Conservation (phyloP, 2,113 vertebrate species). For the Oreochromis spilurus region DNA sequence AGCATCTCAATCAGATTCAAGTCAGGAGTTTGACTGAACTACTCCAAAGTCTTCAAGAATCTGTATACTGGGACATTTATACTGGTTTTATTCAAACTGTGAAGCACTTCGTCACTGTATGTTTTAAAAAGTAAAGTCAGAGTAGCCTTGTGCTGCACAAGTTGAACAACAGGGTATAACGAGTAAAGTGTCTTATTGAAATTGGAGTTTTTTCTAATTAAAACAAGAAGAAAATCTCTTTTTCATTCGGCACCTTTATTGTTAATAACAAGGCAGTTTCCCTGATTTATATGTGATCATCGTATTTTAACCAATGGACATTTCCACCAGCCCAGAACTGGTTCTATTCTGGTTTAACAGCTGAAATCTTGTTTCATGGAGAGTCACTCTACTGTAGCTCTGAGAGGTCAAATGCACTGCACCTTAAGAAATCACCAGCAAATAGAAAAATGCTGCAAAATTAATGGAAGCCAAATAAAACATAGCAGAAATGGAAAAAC, state of each 20-base stretch:
- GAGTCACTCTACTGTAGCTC: neutral
- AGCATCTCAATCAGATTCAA: neutral
- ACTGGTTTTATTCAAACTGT: neutral
- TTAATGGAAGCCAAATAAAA: neutral
- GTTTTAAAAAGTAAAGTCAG: neutral
- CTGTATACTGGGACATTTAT: neutral
- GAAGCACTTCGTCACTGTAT: neutral
- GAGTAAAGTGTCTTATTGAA: neutral
- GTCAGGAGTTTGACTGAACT: neutral
- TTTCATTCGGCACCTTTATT: neutral
- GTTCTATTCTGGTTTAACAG: neutral
- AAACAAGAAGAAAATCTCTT: neutral
- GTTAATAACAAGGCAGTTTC: neutral
- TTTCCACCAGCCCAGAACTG: neutral
- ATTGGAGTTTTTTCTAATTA: neutral
- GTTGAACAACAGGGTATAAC: neutral
- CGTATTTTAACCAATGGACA: neutral
- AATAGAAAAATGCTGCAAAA: neutral
- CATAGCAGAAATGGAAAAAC: accelerated
- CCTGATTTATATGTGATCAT: neutral
- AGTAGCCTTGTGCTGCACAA: neutral
- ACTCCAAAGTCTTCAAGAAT: neutral
- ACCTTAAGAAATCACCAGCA: neutral
- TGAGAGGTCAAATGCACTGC: neutral
- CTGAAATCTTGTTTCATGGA: neutral